Evolutionary conservation across 1,140 invertebrate genomes (phyloP), one percentile per base, ranked within the genome.

Genomic region (Cydia pomonella): DNA sequence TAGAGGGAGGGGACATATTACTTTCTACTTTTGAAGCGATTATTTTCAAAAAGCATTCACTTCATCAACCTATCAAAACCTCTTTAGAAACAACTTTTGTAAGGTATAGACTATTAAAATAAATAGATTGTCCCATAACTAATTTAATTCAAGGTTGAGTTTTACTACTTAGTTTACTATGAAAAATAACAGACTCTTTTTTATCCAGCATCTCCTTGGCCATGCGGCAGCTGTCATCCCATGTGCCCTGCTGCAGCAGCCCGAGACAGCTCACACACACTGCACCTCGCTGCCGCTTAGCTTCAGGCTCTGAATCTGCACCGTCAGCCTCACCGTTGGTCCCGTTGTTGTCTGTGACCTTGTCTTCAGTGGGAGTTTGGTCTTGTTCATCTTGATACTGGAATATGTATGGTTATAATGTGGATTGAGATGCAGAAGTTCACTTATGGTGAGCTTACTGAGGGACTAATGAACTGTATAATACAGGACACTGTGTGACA

Each of bases 181-280:
- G 38, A 41, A 10, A n/a, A 38, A 74, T 53, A 41, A 6, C 74
- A 78, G 41, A 93, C 92, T 80, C 63, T 71, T 91, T 92, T 69
- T 84, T 88, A n/a, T 86, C 80, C 10, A 92, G 66, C 0, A 86
- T 77, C 25, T 87, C 82, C 76, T 89, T 87, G 1, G 92, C 84
- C 77, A 81, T 81, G 12, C 69, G 64, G 63, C 84, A 79, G 9
- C 82, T 78, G 7, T 88, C 82, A 1, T 77, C 63, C 91, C 91
- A 92, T 3, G 79, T 84, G 12, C 86, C 80, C 63, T 87, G 81
- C 76, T 93, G 90, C 41, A 93, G 75, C 0, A 93, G 73, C 3
- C 92, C 92, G 4, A 93, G 73, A 47, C 92, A 93, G 74, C 85
- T 87, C 0, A 81, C 71, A 73, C 92, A 93, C 2, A 85, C 73